Conservation (phyloP, 2,888 invertebrate genomes). For the Petrolisthes manimaculis region DNA sequence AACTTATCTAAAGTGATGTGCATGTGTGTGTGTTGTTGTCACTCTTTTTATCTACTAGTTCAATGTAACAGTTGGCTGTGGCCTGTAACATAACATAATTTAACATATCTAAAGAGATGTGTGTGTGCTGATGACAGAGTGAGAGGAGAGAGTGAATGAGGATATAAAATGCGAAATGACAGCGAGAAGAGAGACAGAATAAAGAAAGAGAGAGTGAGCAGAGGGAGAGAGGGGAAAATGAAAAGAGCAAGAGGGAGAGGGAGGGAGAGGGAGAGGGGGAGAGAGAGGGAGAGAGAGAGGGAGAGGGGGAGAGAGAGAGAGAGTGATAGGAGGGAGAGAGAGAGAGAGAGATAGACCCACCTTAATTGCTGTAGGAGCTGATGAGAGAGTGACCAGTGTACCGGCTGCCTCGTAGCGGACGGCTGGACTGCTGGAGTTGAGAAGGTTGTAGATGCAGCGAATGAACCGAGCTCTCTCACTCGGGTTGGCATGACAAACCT, state of each 20-base stretch:
- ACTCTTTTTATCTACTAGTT: not conserved
- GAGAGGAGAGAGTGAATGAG: too few species aligned
- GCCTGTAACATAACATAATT: slow-evolving; percentile 73
- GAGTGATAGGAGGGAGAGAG: too few species aligned
- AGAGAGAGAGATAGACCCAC: slow-evolving; percentile 70
- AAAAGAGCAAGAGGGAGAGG: not conserved
- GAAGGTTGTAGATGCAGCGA: slow-evolving; percentile 95
- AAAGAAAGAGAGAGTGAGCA: not conserved
- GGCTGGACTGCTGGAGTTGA: slow-evolving; percentile 95
- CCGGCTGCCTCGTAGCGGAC: slow-evolving; percentile 99
- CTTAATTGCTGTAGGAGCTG: slow-evolving; percentile 96
- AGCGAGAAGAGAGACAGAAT: not conserved
- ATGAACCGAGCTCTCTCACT: slow-evolving; percentile 96
- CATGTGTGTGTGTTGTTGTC: not conserved
- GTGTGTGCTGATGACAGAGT: too few species aligned
- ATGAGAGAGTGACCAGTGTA: slow-evolving; percentile 96
- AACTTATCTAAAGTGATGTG: not conserved
- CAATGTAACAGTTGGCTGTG: slow-evolving; percentile 72
- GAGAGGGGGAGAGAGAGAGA: too few species aligned
- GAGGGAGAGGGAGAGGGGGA: not conserved
- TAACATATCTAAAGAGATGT: not conserved
- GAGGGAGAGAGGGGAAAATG: not conserved
- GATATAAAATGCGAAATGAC: not conserved
- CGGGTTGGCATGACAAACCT: slow-evolving; percentile 97
- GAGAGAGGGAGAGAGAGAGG: too few species aligned